Base-by-base conservation (phyloP, 2,888 invertebrate genomes). In the Augochlorella aurata region DNA sequence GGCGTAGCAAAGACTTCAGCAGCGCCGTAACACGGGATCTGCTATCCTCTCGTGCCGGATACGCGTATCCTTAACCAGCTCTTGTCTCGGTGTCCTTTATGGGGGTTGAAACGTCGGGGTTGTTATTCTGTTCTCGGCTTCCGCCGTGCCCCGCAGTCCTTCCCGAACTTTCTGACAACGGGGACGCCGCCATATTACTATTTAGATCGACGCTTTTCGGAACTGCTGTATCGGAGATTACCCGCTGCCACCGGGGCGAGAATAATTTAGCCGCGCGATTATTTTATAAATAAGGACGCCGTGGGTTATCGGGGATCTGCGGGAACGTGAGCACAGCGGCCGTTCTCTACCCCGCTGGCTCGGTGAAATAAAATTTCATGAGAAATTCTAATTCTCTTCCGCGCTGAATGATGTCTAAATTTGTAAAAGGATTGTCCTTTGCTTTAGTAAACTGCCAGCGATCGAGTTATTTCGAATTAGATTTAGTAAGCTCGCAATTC, bases 1-100 rank as follows among this genome's bases (percentile, higher is more conserved):
- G 90, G 93, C 87, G 87, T 85, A 90, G 88, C 85, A 85, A 90
- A 90, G 90, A 92, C 90, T 90, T 90, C 86, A 86, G 84, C 84
- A 89, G 85, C 87, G 88, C 84, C 89, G 89, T 91, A 90, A 90
- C 90, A 86, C 84, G 72, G 81, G 85, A 81, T 81, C 82, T 79
- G 84, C 88, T 88, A 86, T 87, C 86, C 88, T 89, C 86, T 83
- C 84, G 84, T 69, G 54, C 80, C 74, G 81, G 87, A 86, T 80
- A 87, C 71, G 74, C 76, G 81, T 76, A 80, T 83, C 76, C 87
- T 85, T 86, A 81, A 74, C 84, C 82, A 85, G 83, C 80, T 88
- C 84, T 77, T 86, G 86, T 84, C 84, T 83, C 82, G 85, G 88
- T 87, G 88, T 90, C 91, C 85, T 91, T 92, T 92, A 92, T 90